Conservation (phyloP, 2,797 vertebrate genomes). For the Anguilla obscura region DNA sequence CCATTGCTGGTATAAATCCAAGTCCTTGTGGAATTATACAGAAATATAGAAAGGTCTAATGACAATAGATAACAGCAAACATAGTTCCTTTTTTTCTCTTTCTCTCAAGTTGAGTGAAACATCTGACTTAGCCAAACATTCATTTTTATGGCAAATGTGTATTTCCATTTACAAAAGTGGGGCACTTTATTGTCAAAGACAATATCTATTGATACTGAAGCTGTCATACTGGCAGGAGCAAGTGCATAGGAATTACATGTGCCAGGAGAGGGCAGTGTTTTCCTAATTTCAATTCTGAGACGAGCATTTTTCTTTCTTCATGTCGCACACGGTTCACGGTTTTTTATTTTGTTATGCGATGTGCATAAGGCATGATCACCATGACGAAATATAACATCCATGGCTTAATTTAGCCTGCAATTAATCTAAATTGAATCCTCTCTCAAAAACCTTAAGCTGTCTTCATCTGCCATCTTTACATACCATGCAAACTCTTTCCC, state of each 20-base stretch:
- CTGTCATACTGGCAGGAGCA: neutral
- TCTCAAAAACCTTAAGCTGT: neutral
- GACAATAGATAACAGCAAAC: neutral
- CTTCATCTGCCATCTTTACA: neutral
- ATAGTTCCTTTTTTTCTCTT: neutral
- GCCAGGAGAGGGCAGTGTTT: constrained; percentile 42
- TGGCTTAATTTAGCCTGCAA: neutral
- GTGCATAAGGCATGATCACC: neutral
- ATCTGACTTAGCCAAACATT: neutral
- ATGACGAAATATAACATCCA: neutral
- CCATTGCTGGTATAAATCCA: neutral
- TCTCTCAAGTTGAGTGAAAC: neutral
- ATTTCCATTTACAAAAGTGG: neutral
- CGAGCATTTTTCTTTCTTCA: neutral
- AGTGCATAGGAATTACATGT: neutral
- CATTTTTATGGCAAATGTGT: neutral
- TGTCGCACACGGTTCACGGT: neutral
- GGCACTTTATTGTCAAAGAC: neutral
- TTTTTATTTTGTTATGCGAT: neutral
- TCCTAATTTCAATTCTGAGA: neutral
- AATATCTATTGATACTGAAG: neutral
- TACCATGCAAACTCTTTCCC: neutral
- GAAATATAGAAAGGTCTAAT: neutral
- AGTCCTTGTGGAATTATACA: neutral
- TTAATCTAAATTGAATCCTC: neutral